phyloP scores from a whole-genome alignment of 2,113 vertebrate species.

The Rattus norvegicus region DNA sequence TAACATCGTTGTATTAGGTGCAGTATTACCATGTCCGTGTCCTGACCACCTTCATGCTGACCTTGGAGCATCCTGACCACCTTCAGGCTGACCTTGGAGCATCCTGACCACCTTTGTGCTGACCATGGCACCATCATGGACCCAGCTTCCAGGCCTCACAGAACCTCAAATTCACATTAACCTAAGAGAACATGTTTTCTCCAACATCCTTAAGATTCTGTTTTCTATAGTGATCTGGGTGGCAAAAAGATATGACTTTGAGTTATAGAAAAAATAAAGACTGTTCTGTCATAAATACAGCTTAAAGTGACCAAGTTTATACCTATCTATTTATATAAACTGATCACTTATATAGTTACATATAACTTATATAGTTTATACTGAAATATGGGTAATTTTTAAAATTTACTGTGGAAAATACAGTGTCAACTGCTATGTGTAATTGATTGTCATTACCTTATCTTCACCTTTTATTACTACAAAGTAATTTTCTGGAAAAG shows the following conservation, averaged over 20 bases:
- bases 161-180: background rate
- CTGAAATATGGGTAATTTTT: background rate
- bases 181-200: background rate
- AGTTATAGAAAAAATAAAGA: slow-evolving; percentile 8
- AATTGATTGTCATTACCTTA: background rate
- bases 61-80: background rate
- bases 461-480: background rate
- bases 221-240: background rate
- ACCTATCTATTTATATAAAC: too few relatives aligned
- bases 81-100: background rate
- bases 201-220: slow-evolving; percentile 23
- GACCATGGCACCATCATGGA: background rate
- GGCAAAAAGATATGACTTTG: background rate
- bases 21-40: background rate
- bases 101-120: background rate
- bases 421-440: background rate
- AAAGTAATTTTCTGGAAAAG: background rate
- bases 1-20: background rate
- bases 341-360: too few relatives aligned
- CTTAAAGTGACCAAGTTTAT: background rate
- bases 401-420: background rate
- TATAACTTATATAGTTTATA: background rate
- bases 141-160: background rate
- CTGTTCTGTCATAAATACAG: background rate
- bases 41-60: too few relatives aligned